Conservation (phyloP, 2,113 vertebrate species). For the Benitochromis conjunctus region DNA sequence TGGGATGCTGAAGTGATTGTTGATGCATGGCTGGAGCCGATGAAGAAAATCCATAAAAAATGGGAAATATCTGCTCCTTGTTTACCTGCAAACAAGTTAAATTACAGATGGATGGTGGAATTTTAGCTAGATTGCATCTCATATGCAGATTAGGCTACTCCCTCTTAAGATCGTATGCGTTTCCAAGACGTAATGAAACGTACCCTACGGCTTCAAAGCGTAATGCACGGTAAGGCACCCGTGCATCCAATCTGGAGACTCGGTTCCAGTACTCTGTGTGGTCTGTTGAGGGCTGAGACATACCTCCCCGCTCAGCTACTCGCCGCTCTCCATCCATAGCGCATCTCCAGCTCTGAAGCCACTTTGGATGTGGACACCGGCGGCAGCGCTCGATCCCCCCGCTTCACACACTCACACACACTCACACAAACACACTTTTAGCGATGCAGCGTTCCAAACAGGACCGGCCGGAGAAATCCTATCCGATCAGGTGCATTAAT, state of each 20-base stretch:
- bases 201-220: slow-evolving; percentile 10
- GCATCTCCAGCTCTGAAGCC: slow-evolving; percentile 41
- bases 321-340: slow-evolving; percentile 24
- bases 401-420: not conserved
- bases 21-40: slow-evolving; percentile 9
- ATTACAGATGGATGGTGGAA: not conserved
- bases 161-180: not conserved
- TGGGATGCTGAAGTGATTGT: slow-evolving; percentile 5
- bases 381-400: not conserved
- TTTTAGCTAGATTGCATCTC: not conserved
- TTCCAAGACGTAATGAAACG: slow-evolving; percentile 20
- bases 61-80: not conserved
- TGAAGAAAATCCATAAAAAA: slow-evolving; percentile 8
- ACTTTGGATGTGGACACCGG: slow-evolving; percentile 16
- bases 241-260: slow-evolving; percentile 33
- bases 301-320: slow-evolving; percentile 13
- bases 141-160: not conserved
- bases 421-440: not conserved
- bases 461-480: not conserved
- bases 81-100: not conserved
- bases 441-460: slow-evolving; percentile 2
- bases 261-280: slow-evolving; percentile 5
- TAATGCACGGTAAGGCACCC: slow-evolving; percentile 17
- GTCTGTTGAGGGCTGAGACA: slow-evolving; percentile 5
- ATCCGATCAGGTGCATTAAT: slow-evolving; percentile 13